Evolutionary conservation across 1,140 invertebrate genomes (phyloP).

Genomic region (Augochlora pura): DNA sequence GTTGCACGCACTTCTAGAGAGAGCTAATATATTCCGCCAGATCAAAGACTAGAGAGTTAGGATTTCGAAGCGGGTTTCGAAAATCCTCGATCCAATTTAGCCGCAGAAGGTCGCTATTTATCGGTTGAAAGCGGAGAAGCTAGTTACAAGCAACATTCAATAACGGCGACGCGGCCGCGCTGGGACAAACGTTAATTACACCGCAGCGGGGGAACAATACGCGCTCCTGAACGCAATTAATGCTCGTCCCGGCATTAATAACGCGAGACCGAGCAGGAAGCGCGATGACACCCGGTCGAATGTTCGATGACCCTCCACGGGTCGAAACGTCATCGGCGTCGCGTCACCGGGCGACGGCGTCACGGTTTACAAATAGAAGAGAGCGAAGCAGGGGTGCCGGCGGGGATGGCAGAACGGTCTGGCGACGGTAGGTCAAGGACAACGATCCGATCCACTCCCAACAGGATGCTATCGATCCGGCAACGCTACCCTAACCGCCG

Average conservation of each 20-base stretch:
- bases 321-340: constrained; percentile 9
- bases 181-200: constrained; percentile 31
- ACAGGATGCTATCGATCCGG: constrained; percentile 58
- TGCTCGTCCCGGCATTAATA: constrained; percentile 30
- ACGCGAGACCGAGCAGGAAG: constrained; percentile 5
- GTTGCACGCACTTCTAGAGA: no score
- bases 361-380: constrained; percentile 29
- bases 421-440: constrained; percentile 73
- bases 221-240: constrained; percentile 29
- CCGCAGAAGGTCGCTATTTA: neutral
- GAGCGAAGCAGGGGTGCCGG: neutral
- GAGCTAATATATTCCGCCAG: neutral
- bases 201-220: neutral
- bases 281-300: constrained; percentile 22
- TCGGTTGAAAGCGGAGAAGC: neutral
- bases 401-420: neutral
- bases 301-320: constrained; percentile 11
- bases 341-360: constrained; percentile 25
- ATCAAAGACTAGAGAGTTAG: neutral
- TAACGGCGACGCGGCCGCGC: neutral
- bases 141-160: constrained; percentile 5
- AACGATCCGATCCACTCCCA: constrained; percentile 64
- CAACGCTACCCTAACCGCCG: constrained; percentile 53
- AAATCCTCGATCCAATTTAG: neutral
- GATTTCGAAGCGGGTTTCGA: neutral